These are phyloP conservation scores for Suillia variegata DNA, from an alignment of 2,888 invertebrate genomes.

Conservation along the genomic window DNA sequence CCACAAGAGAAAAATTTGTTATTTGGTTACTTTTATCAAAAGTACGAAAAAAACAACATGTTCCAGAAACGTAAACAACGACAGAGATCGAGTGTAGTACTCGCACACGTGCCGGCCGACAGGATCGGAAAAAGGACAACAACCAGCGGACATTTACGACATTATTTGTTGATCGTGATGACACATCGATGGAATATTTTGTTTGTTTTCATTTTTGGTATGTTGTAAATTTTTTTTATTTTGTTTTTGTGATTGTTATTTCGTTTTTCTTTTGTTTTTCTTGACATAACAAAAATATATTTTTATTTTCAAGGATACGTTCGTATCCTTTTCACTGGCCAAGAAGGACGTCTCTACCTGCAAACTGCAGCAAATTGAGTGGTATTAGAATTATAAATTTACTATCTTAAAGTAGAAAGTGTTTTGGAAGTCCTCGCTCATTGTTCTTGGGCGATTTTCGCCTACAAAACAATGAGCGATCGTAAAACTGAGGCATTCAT, in stretches of 20 bases:
- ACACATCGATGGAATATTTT: not conserved
- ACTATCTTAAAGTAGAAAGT: too few species aligned
- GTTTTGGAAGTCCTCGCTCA: too few species aligned
- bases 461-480: too few species aligned
- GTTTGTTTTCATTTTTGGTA: too few species aligned
- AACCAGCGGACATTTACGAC: not conserved
- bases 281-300: not conserved
- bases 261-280: not conserved
- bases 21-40: not conserved
- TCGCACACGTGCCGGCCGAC: conserved; percentile 14
- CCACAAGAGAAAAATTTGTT: not conserved
- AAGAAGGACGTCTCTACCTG: not conserved
- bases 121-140: not conserved
- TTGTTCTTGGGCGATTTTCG: too few species aligned
- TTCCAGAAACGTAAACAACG: not conserved
- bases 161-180: not conserved
- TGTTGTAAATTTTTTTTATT: too few species aligned
- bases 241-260: too few species aligned
- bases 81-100: not conserved
- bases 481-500: too few species aligned
- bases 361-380: too few species aligned
- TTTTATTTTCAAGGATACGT: not conserved
- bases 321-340: not conserved
- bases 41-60: not conserved
- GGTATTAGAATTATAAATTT: too few species aligned